These are phyloP conservation scores for Atractosteus spatula DNA, from an alignment of 2,113 vertebrate species.

Conservation along the genomic window DNA sequence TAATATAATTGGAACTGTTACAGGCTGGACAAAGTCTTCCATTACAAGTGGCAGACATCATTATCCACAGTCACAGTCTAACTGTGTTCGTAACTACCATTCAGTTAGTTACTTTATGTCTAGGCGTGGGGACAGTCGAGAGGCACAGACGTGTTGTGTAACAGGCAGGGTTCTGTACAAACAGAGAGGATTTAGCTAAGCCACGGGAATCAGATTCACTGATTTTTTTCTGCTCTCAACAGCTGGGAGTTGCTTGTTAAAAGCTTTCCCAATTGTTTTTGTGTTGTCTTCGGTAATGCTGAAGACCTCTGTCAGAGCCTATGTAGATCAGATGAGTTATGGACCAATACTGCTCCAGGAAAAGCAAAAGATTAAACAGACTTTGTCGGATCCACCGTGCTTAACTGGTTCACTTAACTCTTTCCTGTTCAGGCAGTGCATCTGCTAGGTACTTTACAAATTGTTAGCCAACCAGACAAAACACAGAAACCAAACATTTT, in stretches of 20 bases:
- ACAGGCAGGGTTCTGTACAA: background rate
- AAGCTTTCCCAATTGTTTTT: background rate
- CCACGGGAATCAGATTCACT: background rate
- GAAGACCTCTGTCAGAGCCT: background rate
- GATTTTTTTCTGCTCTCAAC: background rate
- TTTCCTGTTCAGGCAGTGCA: no score
- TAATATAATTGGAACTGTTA: background rate
- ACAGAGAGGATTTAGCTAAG: slow-evolving; percentile 19
- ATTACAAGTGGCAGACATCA: background rate
- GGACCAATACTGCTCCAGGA: no score
- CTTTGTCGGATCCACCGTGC: no score
- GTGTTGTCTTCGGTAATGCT: background rate
- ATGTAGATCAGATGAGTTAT: background rate
- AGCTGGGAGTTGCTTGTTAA: background rate
- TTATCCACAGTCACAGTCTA: background rate
- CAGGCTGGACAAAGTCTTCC: background rate
- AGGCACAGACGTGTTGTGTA: background rate
- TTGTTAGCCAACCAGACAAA: no score
- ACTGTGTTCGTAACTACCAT: background rate
- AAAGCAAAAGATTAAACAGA: no score
- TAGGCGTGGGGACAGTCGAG: background rate
- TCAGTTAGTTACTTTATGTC: background rate
- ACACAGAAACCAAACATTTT: no score
- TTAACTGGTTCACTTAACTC: no score
- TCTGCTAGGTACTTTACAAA: no score